Evolutionary conservation across 2,888 invertebrate species (phyloP).

Genomic region (Strigamia transsilvanica): DNA sequence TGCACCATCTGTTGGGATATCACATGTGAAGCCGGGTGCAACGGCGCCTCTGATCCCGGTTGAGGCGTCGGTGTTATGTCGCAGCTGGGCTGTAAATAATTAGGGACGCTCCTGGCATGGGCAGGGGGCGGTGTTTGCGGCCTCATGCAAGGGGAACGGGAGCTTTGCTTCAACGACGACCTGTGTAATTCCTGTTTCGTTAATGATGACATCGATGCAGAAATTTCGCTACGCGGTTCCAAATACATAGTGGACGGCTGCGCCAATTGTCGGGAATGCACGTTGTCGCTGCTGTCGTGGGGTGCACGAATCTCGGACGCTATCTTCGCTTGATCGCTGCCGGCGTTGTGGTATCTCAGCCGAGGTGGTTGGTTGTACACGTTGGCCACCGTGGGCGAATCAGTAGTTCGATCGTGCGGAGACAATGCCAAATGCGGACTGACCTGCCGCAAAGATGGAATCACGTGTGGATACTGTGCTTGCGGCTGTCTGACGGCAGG

Average conservation of each 20-base stretch:
- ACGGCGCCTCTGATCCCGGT: constrained; percentile 60
- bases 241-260: constrained; percentile 50
- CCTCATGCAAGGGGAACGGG: constrained; percentile 58
- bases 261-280: constrained; percentile 46
- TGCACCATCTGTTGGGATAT: constrained; percentile 65
- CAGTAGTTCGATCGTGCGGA: constrained; percentile 70
- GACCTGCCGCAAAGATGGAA: constrained; percentile 57
- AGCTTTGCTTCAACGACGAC: constrained; percentile 58
- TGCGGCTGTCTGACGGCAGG: constrained; percentile 55
- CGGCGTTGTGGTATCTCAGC: constrained; percentile 7
- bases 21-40: constrained; percentile 53
- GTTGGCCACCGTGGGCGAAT: constrained; percentile 70
- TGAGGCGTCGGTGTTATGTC: constrained; percentile 66
- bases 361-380: constrained; percentile 60
- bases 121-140: constrained; percentile 57
- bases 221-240: constrained; percentile 44
- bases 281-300: neutral
- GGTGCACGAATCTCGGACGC: constrained; percentile 15
- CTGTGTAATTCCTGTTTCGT: constrained; percentile 50
- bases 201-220: constrained; percentile 17
- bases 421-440: constrained; percentile 57
- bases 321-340: constrained; percentile 49
- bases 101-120: constrained; percentile 23
- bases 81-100: constrained; percentile 61
- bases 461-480: constrained; percentile 57